Conservation (phyloP, 2,113 vertebrate species). For the Dasyornis broadbenti region DNA sequence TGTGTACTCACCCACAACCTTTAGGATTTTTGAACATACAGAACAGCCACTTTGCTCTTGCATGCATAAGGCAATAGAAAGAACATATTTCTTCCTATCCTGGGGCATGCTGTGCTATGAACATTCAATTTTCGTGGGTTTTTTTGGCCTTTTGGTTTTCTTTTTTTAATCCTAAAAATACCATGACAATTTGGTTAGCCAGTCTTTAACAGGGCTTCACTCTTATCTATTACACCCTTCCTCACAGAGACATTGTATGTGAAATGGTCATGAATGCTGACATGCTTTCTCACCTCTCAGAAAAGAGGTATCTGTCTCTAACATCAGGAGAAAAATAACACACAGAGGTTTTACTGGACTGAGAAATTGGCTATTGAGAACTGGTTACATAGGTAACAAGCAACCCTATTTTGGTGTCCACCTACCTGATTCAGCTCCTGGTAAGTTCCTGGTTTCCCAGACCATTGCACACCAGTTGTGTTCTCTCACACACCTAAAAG, state of each 20-base stretch:
- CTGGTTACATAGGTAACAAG: background rate
- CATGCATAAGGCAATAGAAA: background rate
- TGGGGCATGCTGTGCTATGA: background rate
- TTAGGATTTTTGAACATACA: background rate
- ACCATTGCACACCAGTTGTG: background rate
- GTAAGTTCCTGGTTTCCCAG: background rate
- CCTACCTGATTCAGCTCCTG: too few relatives aligned
- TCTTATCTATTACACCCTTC: background rate
- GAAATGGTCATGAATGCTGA: background rate
- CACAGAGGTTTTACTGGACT: rapidly evolving
- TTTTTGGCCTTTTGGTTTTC: background rate
- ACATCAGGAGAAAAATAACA: background rate
- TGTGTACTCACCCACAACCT: background rate
- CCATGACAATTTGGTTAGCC: background rate
- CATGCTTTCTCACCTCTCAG: background rate
- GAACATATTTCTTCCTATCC: background rate
- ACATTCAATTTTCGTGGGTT: background rate
- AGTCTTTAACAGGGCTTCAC: background rate
- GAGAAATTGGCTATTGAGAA: background rate
- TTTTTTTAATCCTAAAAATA: background rate
- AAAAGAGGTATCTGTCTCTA: background rate
- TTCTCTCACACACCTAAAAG: background rate
- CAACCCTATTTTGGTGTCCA: background rate
- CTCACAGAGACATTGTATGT: background rate
- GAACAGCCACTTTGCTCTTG: background rate